Conservation (phyloP, 2,888 invertebrate species). For the Sinhomidia bicolor region DNA sequence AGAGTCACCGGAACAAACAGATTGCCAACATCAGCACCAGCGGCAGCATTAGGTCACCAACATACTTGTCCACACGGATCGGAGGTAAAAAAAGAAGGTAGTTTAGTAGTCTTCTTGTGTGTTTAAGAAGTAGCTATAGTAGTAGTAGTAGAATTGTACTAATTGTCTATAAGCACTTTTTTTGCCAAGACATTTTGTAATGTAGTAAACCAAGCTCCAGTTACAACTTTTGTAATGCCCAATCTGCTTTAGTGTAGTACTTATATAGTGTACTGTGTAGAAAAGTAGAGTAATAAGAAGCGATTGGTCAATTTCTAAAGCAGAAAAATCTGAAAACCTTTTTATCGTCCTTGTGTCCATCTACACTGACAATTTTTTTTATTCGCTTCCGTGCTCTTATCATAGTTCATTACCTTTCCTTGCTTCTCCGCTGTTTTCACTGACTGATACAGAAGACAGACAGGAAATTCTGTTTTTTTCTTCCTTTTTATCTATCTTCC, state of each 20-base stretch:
- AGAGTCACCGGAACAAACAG: constrained; percentile 33
- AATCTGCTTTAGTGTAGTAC: too few species aligned
- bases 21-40: constrained; percentile 13
- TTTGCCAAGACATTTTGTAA: background rate
- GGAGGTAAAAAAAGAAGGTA: constrained; percentile 3
- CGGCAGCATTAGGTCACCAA: background rate
- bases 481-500: background rate
- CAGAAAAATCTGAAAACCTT: background rate
- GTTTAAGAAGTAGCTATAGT: too few species aligned
- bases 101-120: constrained; percentile 19
- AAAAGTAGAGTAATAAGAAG: background rate
- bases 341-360: background rate
- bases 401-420: constrained; percentile 29
- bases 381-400: background rate
- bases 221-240: background rate
- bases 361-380: background rate
- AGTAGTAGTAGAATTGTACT: too few species aligned
- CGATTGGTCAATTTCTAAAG: background rate
- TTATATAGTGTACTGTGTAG: too few species aligned
- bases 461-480: constrained; percentile 35
- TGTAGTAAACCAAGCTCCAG: background rate
- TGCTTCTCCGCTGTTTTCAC: background rate
- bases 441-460: background rate
- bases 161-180: too few species aligned
- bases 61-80: background rate